Evolutionary conservation across 2,888 invertebrate genomes (phyloP).

Genomic region (Cybosia mesomella): DNA sequence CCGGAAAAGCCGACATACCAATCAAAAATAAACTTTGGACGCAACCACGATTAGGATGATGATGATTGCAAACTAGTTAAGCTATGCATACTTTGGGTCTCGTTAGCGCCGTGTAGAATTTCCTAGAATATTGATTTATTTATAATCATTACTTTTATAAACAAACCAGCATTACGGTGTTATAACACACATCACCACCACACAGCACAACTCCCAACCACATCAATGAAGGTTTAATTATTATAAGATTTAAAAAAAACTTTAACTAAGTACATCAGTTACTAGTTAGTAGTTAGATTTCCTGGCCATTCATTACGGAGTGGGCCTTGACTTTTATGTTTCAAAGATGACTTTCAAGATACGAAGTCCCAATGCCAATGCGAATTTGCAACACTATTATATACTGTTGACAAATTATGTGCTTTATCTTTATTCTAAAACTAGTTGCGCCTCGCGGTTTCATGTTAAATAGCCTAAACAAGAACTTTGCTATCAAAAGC

Average conservation of each 20-base stretch:
- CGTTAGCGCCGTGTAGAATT: no score
- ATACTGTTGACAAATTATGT: not conserved
- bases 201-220: not conserved
- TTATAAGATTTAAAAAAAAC: not conserved
- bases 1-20: no score
- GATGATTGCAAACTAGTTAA: no score
- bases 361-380: slow-evolving; percentile 17
- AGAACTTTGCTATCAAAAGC: no score
- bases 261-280: slow-evolving; percentile 5
- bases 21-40: no score
- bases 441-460: no score
- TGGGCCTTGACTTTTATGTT: slow-evolving; percentile 44
- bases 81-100: no score
- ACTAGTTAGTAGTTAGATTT: slow-evolving; percentile 30
- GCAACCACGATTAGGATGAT: no score
- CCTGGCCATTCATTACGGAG: slow-evolving; percentile 39
- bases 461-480: no score
- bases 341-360: slow-evolving; percentile 41
- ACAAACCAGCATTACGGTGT: not conserved
- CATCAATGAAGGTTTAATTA: not conserved
- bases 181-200: not conserved
- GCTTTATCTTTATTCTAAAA: not conserved
- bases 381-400: slow-evolving; percentile 7
- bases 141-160: no score
- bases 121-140: no score